Conservation (phyloP, 1,140 invertebrate genomes). For the Hesperophylax magnus region DNA sequence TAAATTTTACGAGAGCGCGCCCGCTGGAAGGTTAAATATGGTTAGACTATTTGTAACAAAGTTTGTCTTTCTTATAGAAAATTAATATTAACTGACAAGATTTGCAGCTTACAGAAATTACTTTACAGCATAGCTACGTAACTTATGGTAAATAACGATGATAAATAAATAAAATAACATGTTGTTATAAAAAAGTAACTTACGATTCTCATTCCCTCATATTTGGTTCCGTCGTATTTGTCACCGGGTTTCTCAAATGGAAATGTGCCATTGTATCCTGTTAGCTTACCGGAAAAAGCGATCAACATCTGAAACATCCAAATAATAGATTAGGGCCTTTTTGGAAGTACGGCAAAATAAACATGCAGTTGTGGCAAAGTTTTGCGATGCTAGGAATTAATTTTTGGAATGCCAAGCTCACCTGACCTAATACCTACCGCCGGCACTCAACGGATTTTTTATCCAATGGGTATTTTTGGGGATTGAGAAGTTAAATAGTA, state of each 20-base stretch:
- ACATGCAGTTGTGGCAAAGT: not conserved
- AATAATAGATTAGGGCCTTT: not conserved
- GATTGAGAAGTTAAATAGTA: not conserved
- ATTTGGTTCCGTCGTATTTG: slow-evolving; percentile 89
- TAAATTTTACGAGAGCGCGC: too few species aligned
- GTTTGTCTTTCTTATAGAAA: too few species aligned
- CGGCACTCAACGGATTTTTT: too few species aligned
- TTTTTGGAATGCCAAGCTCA: too few species aligned
- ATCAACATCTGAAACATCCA: slow-evolving; percentile 88
- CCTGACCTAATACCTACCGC: too few species aligned
- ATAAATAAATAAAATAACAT: not conserved
- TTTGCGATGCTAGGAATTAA: not conserved
- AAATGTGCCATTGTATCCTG: slow-evolving; percentile 97
- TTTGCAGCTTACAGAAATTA: too few species aligned
- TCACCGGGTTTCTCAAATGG: slow-evolving; percentile 97
- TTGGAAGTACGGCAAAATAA: not conserved
- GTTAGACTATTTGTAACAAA: too few species aligned
- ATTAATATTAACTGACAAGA: too few species aligned
- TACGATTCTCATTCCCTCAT: slow-evolving; percentile 96
- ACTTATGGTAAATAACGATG: not conserved
- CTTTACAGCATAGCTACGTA: too few species aligned
- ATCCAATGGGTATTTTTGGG: too few species aligned
- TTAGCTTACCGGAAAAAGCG: slow-evolving; percentile 91
- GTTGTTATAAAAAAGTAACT: slow-evolving; percentile 62
- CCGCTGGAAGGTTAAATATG: too few species aligned